Base-by-base conservation (phyloP, 2,113 vertebrate species). In the Pterocles burchelli region DNA sequence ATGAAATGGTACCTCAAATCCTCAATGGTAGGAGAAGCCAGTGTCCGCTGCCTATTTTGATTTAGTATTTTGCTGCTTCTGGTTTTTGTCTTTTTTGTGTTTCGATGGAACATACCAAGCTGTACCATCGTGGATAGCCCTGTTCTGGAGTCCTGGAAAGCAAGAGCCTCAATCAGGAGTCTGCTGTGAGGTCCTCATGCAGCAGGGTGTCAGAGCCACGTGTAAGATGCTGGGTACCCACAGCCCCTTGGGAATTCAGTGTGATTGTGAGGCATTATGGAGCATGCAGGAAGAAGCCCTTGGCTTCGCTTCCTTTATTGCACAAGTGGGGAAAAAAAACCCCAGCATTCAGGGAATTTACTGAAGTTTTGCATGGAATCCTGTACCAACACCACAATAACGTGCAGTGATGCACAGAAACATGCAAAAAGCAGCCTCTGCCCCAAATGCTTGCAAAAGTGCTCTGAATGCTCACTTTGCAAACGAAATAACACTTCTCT, bases 31-130 rank as follows among this genome's bases (percentile, higher is more conserved):
- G 63, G 33, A 89, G 74, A 86, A 22, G n/a, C 52, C 76, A 65
- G 36, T 67, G 72, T 41, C 93, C 91, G 24, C 68, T 88, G 58
- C 48, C 58, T 94, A 7, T 90, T 94, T 89, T 71, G 15, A 63
- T 95, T 94, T 89, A 85, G 31, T 22, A 41, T 85, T 97, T 95
- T 95, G 49, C 79, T 87, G 52, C 78, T 96, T 94, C 88, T 93
- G 71, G 26, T 70, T 83, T 96, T 91, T 95, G 57, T 74, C 74
- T 77, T 92, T 52, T 85, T 72, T 85, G 77, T 82, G 78, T 92
- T 90, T 92, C 3, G 0, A 18, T 41, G 41, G 38, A 59, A 77
- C 10, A 24, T 52, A 26, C 55, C 20, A 51, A 61, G 31, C 20
- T 88, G 29, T 62, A 33, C 45, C 57, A 25, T 74, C 17, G 2